Evolutionary conservation across 2,888 invertebrate genomes (phyloP).

Genomic region (Sussaba pulchella): DNA sequence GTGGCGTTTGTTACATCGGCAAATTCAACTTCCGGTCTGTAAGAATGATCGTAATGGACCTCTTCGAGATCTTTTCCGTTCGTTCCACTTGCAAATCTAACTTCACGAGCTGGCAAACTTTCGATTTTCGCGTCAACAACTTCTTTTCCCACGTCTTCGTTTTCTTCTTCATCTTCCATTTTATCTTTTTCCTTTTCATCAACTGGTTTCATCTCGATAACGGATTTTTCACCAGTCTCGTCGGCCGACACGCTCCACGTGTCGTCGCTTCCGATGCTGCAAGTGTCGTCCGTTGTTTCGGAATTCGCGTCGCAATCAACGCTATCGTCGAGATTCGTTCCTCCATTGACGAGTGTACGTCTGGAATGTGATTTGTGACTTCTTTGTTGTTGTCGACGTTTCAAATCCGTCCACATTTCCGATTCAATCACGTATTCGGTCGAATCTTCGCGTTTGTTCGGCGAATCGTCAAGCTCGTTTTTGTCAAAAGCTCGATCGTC

Average conservation of each 20-base stretch:
- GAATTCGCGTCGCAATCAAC: constrained; percentile 70
- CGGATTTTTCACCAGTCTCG: constrained; percentile 72
- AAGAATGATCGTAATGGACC: constrained; percentile 64
- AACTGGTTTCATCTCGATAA: constrained; percentile 72
- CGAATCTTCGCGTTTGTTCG: constrained; percentile 69
- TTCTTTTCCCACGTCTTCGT: too few relatives aligned
- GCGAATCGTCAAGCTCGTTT: constrained; percentile 70
- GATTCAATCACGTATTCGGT: constrained; percentile 36
- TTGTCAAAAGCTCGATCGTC: constrained; percentile 69
- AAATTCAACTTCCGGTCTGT: constrained; percentile 57
- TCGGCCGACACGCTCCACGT: constrained; percentile 67
- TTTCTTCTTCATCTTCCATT: constrained; percentile 29
- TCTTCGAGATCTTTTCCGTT: constrained; percentile 72
- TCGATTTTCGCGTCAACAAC: too few relatives aligned
- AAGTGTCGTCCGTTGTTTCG: constrained; percentile 74
- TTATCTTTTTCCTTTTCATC: constrained; percentile 63
- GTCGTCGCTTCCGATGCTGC: constrained; percentile 74
- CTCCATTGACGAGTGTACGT: constrained; percentile 75
- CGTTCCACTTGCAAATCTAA: constrained; percentile 73
- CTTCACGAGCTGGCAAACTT: constrained; percentile 72
- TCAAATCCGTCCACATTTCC: background rate
- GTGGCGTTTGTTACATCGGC: constrained; percentile 53
- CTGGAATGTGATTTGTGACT: constrained; percentile 53
- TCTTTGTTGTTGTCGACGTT: constrained; percentile 12
- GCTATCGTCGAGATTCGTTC: constrained; percentile 59